Conservation (phyloP, 2,113 vertebrate species). For the Arothron firmamentum region DNA sequence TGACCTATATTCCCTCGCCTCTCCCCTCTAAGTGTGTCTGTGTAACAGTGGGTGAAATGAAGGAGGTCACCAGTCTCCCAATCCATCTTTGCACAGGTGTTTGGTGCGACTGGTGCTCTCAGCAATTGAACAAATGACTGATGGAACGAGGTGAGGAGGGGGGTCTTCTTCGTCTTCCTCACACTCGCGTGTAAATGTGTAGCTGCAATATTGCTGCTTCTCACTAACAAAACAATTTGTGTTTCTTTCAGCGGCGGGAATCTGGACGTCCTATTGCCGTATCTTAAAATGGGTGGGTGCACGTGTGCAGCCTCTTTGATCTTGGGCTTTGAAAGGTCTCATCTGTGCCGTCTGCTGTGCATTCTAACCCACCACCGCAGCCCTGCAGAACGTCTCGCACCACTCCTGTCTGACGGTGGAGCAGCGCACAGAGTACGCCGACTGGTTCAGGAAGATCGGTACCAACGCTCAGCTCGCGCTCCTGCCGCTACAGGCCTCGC, state of each 20-base stretch:
- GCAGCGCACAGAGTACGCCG: slow-evolving; percentile 74
- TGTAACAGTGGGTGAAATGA: slow-evolving; percentile 66
- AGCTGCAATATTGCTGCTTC: slow-evolving; percentile 1
- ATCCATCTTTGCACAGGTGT: slow-evolving; percentile 76
- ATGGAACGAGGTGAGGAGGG: slow-evolving; percentile 73
- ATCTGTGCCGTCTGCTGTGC: slow-evolving; percentile 9
- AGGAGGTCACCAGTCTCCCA: slow-evolving; percentile 51
- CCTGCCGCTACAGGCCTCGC: slow-evolving; percentile 15
- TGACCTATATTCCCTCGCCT: slow-evolving; percentile 60
- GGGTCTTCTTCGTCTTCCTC: too few relatives aligned
- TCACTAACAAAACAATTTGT: not conserved
- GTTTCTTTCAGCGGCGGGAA: slow-evolving; percentile 64
- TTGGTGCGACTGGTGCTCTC: slow-evolving; percentile 80
- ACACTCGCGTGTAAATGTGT: not conserved
- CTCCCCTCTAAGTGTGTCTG: slow-evolving; percentile 57
- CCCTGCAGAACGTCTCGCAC: slow-evolving; percentile 58
- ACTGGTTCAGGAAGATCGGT: slow-evolving; percentile 94
- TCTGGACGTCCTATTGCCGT: slow-evolving; percentile 72
- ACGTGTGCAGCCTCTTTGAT: not conserved
- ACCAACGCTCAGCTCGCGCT: slow-evolving; percentile 19
- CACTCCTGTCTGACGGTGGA: slow-evolving; percentile 52
- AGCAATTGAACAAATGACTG: slow-evolving; percentile 57
- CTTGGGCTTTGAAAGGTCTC: not conserved
- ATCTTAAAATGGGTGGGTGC: slow-evolving; percentile 80
- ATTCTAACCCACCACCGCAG: slow-evolving; percentile 60